phyloP scores from a whole-genome alignment of 30 jellyfish, hydroid and myxozoan species.

The Aurelia sp. region DNA sequence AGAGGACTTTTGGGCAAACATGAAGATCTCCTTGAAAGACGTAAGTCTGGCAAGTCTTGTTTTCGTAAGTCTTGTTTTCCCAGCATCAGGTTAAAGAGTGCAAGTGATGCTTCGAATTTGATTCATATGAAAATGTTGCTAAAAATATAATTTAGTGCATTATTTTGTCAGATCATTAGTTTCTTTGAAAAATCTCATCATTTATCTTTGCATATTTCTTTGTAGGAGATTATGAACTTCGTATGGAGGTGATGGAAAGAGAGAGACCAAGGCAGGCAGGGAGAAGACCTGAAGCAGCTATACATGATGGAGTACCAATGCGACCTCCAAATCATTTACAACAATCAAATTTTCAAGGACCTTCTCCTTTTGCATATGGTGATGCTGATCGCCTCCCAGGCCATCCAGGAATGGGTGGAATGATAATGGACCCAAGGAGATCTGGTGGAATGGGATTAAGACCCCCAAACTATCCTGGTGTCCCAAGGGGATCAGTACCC shows the following conservation, averaged over 20 bases:
- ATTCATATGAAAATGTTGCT: too few species aligned
- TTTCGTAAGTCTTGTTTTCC: too few species aligned
- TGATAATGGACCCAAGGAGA: slow-evolving; percentile 69
- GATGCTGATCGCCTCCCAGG: slow-evolving; percentile 75
- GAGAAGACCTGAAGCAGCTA: slow-evolving; percentile 19
- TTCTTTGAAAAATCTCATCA: not conserved
- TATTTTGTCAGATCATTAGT: too few species aligned
- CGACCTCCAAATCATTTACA: not conserved
- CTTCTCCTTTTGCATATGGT: slow-evolving; percentile 74
- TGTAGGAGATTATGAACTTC: slow-evolving; percentile 42
- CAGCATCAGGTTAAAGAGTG: too few species aligned
- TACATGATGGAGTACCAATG: slow-evolving; percentile 39
- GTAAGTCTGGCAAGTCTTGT: not conserved
- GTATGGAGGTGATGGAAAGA: not conserved
- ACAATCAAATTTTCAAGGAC: slow-evolving; percentile 24
- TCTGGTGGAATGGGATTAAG: slow-evolving; percentile 77
- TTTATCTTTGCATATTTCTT: not conserved
- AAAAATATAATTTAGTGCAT: too few species aligned
- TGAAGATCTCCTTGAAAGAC: slow-evolving; percentile 41
- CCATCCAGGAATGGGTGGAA: slow-evolving; percentile 67
- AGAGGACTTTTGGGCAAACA: slow-evolving; percentile 45
- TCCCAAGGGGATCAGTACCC: slow-evolving; percentile 70
- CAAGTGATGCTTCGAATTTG: too few species aligned
- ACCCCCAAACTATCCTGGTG: slow-evolving; percentile 65
- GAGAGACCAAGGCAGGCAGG: slow-evolving; percentile 40